Conservation (phyloP, 2,113 vertebrate genomes). For the Actenoides lindsayi region DNA sequence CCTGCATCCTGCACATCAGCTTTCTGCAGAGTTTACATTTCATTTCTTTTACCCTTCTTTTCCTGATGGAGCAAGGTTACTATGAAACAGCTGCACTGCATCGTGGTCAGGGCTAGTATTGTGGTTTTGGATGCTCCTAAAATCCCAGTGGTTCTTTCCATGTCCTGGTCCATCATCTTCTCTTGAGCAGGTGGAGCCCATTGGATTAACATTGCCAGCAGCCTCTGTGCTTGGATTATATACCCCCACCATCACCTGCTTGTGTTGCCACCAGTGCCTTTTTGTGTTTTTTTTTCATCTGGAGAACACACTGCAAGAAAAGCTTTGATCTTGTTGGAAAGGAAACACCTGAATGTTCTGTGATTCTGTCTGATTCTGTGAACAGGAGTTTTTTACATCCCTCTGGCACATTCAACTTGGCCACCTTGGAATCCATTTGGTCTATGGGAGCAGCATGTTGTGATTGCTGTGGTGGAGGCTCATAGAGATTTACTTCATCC, state of each 20-base stretch:
- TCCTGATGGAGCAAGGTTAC: neutral
- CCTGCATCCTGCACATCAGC: accelerated
- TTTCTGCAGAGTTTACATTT: neutral
- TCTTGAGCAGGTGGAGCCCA: neutral
- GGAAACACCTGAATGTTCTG: neutral
- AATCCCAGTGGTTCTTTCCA: accelerated
- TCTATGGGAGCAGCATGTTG: neutral
- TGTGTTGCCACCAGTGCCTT: neutral
- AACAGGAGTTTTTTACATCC: neutral
- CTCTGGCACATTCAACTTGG: accelerated
- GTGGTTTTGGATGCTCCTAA: neutral
- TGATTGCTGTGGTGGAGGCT: neutral
- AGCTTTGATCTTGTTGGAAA: neutral
- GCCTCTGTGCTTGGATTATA: neutral
- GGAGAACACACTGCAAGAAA: neutral
- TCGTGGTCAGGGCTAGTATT: neutral
- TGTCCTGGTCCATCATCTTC: accelerated
- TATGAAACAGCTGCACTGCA: neutral
- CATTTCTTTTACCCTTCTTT: neutral
- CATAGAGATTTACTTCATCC: neutral
- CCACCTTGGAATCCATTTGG: accelerated
- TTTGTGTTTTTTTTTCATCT: neutral
- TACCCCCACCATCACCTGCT: neutral
- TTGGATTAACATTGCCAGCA: neutral
- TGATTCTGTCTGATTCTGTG: too few relatives aligned